Evolutionary conservation across 2,113 vertebrate species (phyloP), one percentile per base, ranked within the genome.

Genomic region (Rousettus leschenaultii): DNA sequence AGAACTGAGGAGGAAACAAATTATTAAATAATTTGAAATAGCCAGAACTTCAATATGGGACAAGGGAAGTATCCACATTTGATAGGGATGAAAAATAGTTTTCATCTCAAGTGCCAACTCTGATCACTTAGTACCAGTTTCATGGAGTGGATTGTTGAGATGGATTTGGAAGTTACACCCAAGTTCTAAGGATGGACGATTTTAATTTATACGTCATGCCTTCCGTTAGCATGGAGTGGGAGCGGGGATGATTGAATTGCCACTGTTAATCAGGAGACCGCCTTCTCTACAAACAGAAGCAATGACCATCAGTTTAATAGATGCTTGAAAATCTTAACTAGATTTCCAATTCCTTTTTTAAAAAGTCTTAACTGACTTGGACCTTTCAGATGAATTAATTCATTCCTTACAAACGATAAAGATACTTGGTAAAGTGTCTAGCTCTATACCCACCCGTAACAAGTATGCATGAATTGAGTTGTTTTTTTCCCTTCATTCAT

Each of bases 201-300:
- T 35, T 6, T 0, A 11, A 8, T 15, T 73, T 26, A 55, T 13
- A 88, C 33, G 4, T 43, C 3, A 53, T 19, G 3, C 5, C 7
- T 63, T 1, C 7, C 24, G 21, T 61, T 7, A 10, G 33, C 26
- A 66, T 61, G 9, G 43, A 57, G 22, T 15, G 9, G 7, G 7
- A 61, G 2, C 8, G 3, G 1, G 2, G 1, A 8, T 30, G 18
- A 28, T 9, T 33, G 26, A 5, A 21, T 26, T n/a, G 26, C 6
- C 2, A 11, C 30, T 7, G 45, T 5, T 63, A 8, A 65, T 22
- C 19, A 51, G 14, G 18, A 33, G 1, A 35, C 19, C n/a, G 5
- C 5, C 3, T 68, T 7, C 40, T 61, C 48, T 79, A 48, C 11
- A 65, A 83, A 22, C 6, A 57, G 30, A 91, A 74, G 10, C 57